phyloP scores from a whole-genome alignment of 2,888 invertebrate genomes.

The Smittia sp. region DNA sequence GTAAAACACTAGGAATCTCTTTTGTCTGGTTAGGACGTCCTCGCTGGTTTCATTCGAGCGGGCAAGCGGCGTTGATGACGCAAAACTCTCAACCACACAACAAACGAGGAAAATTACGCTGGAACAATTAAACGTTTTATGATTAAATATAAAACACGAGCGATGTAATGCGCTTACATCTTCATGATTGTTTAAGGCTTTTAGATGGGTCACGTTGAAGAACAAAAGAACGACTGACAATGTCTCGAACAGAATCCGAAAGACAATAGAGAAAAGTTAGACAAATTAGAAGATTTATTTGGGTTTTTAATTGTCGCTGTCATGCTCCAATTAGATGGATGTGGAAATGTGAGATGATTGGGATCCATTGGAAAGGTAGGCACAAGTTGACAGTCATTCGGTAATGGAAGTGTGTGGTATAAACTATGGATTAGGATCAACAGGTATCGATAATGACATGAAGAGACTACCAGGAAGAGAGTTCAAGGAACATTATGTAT shows the following conservation, averaged over 20 bases:
- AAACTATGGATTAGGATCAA: no score
- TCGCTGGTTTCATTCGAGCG: background rate
- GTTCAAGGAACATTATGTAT: no score
- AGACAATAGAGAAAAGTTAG: no score
- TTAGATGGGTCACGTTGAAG: background rate
- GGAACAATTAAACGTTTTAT: background rate
- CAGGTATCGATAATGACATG: no score
- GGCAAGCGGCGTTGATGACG: background rate
- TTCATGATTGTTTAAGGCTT: background rate
- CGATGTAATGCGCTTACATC: background rate
- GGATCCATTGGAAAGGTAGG: no score
- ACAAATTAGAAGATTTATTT: background rate
- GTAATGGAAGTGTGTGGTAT: no score
- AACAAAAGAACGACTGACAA: no score
- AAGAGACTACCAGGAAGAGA: no score
- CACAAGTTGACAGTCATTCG: no score
- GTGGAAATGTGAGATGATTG: no score
- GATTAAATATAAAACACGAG: background rate
- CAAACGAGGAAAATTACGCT: background rate
- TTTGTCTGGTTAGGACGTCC: background rate
- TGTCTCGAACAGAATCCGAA: no score
- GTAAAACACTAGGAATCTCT: slow-evolving; percentile 3
- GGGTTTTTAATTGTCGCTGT: background rate
- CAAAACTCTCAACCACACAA: background rate
- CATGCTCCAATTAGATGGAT: background rate